phyloP scores from a whole-genome alignment of 2,113 vertebrate genomes.

The Corythoichthys intestinalis region DNA sequence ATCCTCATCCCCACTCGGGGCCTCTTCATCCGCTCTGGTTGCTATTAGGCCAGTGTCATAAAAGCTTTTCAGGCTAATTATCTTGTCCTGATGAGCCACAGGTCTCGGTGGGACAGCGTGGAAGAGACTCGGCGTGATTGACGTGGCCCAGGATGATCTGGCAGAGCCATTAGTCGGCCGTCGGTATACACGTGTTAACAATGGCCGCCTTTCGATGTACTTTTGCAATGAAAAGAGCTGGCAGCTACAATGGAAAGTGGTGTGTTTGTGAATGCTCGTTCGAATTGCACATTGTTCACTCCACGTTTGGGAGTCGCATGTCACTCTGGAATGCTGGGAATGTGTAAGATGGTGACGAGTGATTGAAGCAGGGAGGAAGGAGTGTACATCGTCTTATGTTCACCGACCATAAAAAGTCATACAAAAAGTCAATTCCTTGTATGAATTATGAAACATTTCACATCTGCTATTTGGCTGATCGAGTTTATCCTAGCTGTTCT shows the following conservation, averaged over 20 bases:
- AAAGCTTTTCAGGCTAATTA: constrained; percentile 64
- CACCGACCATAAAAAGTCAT: constrained; percentile 23
- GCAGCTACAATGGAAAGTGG: constrained; percentile 26
- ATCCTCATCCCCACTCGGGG: constrained; percentile 16
- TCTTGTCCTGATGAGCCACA: constrained; percentile 54
- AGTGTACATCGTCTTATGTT: constrained; percentile 23
- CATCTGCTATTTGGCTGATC: no score
- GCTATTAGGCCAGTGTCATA: constrained; percentile 59
- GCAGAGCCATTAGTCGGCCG: constrained; percentile 32
- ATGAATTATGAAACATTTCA: constrained; percentile 20
- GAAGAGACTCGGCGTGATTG: constrained; percentile 50
- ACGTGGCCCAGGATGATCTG: constrained; percentile 39
- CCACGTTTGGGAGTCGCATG: constrained; percentile 39
- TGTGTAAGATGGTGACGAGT: constrained; percentile 51
- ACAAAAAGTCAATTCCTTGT: constrained; percentile 33
- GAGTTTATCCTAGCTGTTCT: no score
- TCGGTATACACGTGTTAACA: not conserved
- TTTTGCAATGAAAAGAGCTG: constrained; percentile 35
- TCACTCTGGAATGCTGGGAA: constrained; percentile 58
- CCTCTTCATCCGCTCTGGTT: constrained; percentile 39
- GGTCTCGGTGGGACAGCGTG: constrained; percentile 47
- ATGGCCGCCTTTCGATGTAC: constrained; percentile 23
- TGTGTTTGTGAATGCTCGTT: constrained; percentile 27
- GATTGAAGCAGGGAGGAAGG: constrained; percentile 43
- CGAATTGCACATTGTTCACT: constrained; percentile 25